Evolutionary conservation across 2,888 invertebrate genomes (phyloP).

Genomic region (Agrotis exclamationis): DNA sequence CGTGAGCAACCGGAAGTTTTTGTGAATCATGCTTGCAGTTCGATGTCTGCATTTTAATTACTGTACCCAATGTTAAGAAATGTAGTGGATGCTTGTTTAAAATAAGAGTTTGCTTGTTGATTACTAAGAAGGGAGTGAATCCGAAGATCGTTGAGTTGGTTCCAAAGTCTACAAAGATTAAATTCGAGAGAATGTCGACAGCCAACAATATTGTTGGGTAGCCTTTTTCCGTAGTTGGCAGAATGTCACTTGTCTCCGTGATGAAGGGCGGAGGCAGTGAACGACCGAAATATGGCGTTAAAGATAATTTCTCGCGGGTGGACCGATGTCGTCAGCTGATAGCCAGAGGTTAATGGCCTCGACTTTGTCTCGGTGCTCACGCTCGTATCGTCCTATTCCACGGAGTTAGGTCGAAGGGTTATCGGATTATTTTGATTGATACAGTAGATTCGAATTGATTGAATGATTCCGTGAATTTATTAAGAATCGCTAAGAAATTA

Average conservation of each 20-base stretch:
- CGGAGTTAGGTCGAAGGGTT: conserved; percentile 83
- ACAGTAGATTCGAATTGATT: conserved; percentile 52
- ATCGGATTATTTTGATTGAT: conserved; percentile 81
- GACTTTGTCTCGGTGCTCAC: conserved; percentile 87
- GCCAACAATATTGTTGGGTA: conserved; percentile 33
- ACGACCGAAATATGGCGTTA: conserved; percentile 85
- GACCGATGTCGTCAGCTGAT: conserved; percentile 90
- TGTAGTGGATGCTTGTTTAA: conserved; percentile 18
- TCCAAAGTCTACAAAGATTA: conserved; percentile 10
- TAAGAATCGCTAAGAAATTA: conserved; percentile 5
- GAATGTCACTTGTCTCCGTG: conserved; percentile 59
- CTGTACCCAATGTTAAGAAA: conserved; percentile 48
- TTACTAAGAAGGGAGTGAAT: conserved; percentile 16
- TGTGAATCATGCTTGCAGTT: conserved; percentile 79
- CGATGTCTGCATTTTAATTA: conserved; percentile 67
- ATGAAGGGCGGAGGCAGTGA: conserved; percentile 74
- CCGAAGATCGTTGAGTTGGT: conserved; percentile 15
- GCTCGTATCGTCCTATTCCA: conserved; percentile 81
- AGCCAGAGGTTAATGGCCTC: conserved; percentile 86
- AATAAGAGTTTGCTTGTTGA: conserved; percentile 29
- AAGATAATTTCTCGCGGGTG: conserved; percentile 86
- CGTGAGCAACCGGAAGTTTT: conserved; percentile 76
- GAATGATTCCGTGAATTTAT: conserved; percentile 27
- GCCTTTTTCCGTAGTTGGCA: conserved; percentile 60
- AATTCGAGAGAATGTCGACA: conserved; percentile 28